Evolutionary conservation across 2,888 invertebrate species (phyloP).

Genomic region (Piscicola geometra): DNA sequence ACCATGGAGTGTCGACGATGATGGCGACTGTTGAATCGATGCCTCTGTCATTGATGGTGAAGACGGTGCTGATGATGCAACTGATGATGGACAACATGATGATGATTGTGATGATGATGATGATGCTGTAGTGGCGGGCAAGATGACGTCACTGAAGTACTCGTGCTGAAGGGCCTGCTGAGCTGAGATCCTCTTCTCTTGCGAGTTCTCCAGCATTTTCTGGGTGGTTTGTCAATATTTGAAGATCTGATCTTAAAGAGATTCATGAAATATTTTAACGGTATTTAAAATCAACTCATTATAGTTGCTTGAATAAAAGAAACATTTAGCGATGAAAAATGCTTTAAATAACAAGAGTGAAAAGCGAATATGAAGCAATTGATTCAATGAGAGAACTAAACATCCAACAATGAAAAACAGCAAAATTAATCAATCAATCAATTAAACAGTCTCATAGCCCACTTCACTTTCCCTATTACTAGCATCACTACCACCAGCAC

Average conservation of each 20-base stretch:
- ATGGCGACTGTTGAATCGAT: not conserved
- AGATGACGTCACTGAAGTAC: constrained; percentile 45
- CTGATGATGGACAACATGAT: not conserved
- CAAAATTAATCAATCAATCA: too few relatives aligned
- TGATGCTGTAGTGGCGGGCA: constrained; percentile 2
- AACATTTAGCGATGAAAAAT: too few relatives aligned
- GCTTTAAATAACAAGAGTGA: not conserved
- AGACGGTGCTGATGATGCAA: constrained; percentile 17
- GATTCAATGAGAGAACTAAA: too few relatives aligned
- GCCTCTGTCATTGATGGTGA: not conserved
- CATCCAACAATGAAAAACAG: too few relatives aligned
- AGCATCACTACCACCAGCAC: not conserved
- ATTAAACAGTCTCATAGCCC: too few relatives aligned
- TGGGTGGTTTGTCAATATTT: too few relatives aligned
- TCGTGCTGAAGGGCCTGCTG: constrained; percentile 47
- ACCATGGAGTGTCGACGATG: not conserved
- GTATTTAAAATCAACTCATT: too few relatives aligned
- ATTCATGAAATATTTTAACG: constrained; percentile 9
- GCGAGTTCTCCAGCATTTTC: constrained; percentile 51
- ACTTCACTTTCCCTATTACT: too few relatives aligned
- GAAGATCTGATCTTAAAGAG: constrained; percentile 8
- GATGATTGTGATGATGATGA: constrained; percentile 12
- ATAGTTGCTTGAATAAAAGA: too few relatives aligned
- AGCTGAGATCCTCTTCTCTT: constrained; percentile 49
- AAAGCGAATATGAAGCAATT: not conserved